phyloP scores from a whole-genome alignment of 2,113 vertebrate species.

The Lates calcarifer region DNA sequence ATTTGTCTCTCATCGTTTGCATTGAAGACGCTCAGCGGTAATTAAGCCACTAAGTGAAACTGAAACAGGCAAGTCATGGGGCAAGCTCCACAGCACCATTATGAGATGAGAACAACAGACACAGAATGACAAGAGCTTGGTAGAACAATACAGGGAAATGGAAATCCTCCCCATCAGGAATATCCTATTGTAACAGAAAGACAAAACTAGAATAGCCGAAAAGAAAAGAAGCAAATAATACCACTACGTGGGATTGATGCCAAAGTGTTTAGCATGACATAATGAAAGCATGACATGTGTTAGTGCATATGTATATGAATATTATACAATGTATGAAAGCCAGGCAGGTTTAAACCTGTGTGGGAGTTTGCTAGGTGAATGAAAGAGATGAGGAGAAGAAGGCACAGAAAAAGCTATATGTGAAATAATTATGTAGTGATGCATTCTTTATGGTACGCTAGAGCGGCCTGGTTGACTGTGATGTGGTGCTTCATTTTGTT shows the following conservation, averaged over 20 bases:
- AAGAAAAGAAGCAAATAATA: conserved; percentile 51
- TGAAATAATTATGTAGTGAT: conserved; percentile 26
- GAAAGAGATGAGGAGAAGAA: conserved; percentile 17
- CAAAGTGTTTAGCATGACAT: conserved; percentile 71
- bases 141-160: conserved; percentile 71
- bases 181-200: conserved; percentile 76
- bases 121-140: conserved; percentile 70
- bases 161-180: conserved; percentile 74
- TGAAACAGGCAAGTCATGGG: conserved; percentile 75
- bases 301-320: conserved; percentile 6
- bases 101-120: conserved; percentile 73
- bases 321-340: conserved; percentile 9
- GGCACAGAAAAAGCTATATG: not conserved
- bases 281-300: conserved; percentile 45
- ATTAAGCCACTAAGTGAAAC: conserved; percentile 83
- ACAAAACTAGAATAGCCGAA: conserved; percentile 65
- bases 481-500: not conserved
- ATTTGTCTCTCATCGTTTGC: conserved; percentile 79
- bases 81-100: conserved; percentile 69
- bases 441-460: not conserved
- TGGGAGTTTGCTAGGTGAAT: conserved; percentile 36
- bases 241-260: conserved; percentile 48
- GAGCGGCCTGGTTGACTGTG: not conserved
- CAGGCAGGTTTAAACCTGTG: conserved; percentile 31
- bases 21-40: conserved; percentile 75